Percentiles rank a stretch among this genome's conserved stretches.
Conservation (phyloP, 2,888 invertebrate species). For the Oxystoma pomonae region DNA sequence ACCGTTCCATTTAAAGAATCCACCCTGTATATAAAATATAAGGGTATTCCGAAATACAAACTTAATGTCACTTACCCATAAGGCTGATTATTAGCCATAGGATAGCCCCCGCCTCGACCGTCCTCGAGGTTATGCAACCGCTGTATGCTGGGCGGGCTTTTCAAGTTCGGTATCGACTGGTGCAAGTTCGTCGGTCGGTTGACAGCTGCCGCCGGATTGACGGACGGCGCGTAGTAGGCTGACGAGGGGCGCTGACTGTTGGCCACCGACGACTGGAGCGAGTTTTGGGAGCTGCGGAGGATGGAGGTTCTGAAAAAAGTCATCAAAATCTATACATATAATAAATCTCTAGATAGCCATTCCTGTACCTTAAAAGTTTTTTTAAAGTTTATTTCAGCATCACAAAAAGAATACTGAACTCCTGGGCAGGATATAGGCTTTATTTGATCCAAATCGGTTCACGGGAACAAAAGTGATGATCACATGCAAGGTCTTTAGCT, state of each 20-base stretch:
- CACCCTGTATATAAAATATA: too few relatives aligned
- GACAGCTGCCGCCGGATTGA: constrained; percentile 29
- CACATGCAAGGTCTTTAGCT: too few relatives aligned
- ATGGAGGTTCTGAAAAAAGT: constrained; percentile 48
- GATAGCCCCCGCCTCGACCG: constrained; percentile 27
- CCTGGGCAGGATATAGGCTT: too few relatives aligned
- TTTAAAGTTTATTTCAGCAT: too few relatives aligned
- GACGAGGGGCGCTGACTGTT: constrained; percentile 55
- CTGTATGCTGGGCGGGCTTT: constrained; percentile 42
- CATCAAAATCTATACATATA: too few relatives aligned
- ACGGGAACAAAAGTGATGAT: too few relatives aligned
- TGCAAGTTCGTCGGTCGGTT: constrained; percentile 39
- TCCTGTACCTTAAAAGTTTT: too few relatives aligned
- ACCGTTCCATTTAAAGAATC: too few relatives aligned
- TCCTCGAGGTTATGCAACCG: constrained; percentile 31
- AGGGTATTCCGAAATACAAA: too few relatives aligned
- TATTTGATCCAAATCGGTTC: too few relatives aligned
- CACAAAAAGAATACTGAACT: too few relatives aligned
- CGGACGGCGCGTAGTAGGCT: constrained; percentile 50
- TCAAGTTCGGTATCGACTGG: constrained; percentile 49
- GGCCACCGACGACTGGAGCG: constrained; percentile 54
- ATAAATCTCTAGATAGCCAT: too few relatives aligned
- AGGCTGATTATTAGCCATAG: constrained; percentile 3
- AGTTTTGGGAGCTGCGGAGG: constrained; percentile 59
- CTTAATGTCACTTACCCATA: background rate